phyloP scores from a whole-genome alignment of 2,888 invertebrate genomes.

The Brenthis hecate region DNA sequence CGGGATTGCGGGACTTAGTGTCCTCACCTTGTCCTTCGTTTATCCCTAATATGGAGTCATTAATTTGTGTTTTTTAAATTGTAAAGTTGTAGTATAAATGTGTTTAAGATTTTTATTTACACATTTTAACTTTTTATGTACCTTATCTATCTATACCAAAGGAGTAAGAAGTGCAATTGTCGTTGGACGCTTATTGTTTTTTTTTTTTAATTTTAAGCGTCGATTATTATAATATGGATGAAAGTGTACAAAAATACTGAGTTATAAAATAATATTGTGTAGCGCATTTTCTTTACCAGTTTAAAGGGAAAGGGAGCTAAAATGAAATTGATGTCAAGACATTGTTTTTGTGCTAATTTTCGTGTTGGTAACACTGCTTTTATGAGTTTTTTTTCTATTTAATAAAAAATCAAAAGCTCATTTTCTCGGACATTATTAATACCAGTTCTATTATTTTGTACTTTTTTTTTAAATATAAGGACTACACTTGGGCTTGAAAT shows the following conservation, averaged over 20 bases:
- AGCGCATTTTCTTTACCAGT: conserved; percentile 14
- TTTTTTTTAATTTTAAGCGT: conserved; percentile 9
- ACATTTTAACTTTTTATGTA: conserved; percentile 34
- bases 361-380: background rate
- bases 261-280: conserved; percentile 5
- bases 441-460: no score
- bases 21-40: no score
- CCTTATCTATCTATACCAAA: conserved; percentile 39
- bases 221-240: conserved; percentile 9
- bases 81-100: no score
- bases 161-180: conserved; percentile 39
- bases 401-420: no score
- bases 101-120: conserved; percentile 15
- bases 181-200: conserved; percentile 8
- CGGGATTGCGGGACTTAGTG: no score
- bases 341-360: background rate
- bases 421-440: no score
- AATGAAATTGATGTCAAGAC: background rate
- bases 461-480: no score
- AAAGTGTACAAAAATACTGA: conserved; percentile 12
- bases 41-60: no score
- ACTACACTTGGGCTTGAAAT: no score
- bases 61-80: no score
- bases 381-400: background rate
- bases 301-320: conserved; percentile 15